Evolutionary conservation across 2,888 invertebrate species (phyloP).

Genomic region (Plemyria rubiginata): DNA sequence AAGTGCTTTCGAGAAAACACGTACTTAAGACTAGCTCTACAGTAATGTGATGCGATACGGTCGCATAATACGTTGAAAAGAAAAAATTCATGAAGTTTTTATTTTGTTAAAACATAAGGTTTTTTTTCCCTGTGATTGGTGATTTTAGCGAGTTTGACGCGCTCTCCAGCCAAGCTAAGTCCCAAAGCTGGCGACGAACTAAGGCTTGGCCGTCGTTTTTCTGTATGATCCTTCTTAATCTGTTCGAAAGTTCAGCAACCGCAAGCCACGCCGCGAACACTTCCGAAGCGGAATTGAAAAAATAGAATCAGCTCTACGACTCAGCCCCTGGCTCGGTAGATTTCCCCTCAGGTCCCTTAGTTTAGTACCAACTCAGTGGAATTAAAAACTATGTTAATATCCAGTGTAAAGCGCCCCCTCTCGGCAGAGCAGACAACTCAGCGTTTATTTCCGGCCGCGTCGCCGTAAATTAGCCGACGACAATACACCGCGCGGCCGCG

Average conservation of each 20-base stretch:
- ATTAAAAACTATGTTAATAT: slow-evolving; percentile 6
- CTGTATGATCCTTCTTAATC: neutral
- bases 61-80: too few relatives aligned
- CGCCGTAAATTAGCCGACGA: slow-evolving; percentile 66
- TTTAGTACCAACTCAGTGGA: neutral
- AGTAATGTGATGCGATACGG: too few relatives aligned
- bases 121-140: too few relatives aligned
- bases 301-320: too few relatives aligned
- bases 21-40: too few relatives aligned
- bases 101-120: too few relatives aligned
- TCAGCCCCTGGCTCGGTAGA: too few relatives aligned
- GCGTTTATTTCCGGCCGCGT: slow-evolving; percentile 38
- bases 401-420: neutral
- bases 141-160: too few relatives aligned
- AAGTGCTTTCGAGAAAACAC: too few relatives aligned
- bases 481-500: slow-evolving; percentile 59
- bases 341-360: too few relatives aligned
- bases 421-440: slow-evolving; percentile 28
- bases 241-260: neutral
- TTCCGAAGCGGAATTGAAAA: neutral
- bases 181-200: neutral
- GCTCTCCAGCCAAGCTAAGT: neutral
- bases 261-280: neutral
- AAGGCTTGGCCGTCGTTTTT: neutral
- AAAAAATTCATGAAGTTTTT: too few relatives aligned